These are phyloP conservation scores for Lepidurus packardi DNA, from an alignment of 1,140 invertebrate species.

Conservation along the genomic window DNA sequence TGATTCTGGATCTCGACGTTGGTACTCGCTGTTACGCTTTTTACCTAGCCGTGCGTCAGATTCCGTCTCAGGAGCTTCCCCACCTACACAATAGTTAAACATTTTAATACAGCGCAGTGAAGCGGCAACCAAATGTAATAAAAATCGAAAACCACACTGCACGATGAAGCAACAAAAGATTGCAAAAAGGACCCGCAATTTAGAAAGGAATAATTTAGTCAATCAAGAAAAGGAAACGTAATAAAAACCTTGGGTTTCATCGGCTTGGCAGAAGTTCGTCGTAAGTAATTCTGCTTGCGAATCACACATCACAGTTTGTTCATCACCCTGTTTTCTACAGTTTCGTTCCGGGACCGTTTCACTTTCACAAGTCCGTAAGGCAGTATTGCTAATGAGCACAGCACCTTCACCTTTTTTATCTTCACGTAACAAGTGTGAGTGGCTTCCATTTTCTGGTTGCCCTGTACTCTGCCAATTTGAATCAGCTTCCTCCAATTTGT, in stretches of 20 bases:
- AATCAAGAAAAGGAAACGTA: background rate
- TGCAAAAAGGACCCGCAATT: too few species aligned
- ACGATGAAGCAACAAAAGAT: too few species aligned
- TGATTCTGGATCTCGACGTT: background rate
- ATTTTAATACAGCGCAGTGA: background rate
- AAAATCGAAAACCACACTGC: too few species aligned
- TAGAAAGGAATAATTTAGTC: too few species aligned
- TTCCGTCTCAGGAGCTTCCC: background rate
- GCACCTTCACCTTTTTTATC: constrained; percentile 34
- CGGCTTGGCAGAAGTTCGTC: background rate
- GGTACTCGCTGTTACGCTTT: background rate
- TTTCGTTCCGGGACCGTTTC: background rate
- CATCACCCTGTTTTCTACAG: background rate
- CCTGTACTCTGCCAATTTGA: constrained; percentile 32
- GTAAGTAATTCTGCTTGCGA: background rate
- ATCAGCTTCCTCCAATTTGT: constrained; percentile 36
- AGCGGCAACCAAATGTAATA: background rate
- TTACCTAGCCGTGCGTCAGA: background rate
- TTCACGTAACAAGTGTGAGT: constrained; percentile 27
- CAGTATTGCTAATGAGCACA: constrained; percentile 20
- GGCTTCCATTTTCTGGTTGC: background rate
- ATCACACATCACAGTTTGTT: background rate
- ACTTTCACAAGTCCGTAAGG: background rate
- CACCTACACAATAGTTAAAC: background rate
- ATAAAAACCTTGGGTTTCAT: background rate